Percentiles rank a stretch among this genome's conserved stretches.
Evolutionary conservation across 2,797 vertebrate genomes (phyloP).

Genomic region (Paramormyrops hopkinsi): DNA sequence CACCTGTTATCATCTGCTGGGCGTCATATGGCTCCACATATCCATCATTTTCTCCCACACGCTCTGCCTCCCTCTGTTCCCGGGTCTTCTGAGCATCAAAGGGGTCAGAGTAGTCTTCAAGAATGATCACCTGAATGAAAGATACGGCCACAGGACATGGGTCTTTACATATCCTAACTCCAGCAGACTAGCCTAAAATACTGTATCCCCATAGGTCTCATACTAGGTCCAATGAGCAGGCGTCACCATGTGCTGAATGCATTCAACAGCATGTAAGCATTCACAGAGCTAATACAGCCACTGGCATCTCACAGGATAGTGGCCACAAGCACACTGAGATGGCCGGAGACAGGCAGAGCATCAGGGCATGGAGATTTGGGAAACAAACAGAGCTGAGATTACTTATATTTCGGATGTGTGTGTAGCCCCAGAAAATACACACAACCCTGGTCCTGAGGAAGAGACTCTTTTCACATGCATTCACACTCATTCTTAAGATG

Average conservation of each 20-base stretch:
- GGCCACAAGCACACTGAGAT: background rate
- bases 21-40: conserved; percentile 97
- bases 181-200: background rate
- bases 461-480: background rate
- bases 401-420: background rate
- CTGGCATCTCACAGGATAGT: background rate
- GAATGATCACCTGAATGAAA: conserved; percentile 79
- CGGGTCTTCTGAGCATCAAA: conserved; percentile 86
- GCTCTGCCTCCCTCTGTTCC: conserved; percentile 82
- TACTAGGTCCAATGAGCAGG: background rate
- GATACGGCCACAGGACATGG: background rate
- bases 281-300: background rate
- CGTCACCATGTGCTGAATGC: background rate
- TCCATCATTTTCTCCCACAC: conserved; percentile 84
- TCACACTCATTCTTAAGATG: background rate
- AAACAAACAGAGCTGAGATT: background rate
- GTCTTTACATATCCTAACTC: background rate
- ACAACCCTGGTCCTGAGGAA: background rate
- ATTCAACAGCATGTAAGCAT: background rate
- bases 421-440: background rate
- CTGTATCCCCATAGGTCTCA: background rate
- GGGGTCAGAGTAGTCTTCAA: conserved; percentile 92
- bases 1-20: conserved; percentile 97
- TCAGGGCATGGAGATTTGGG: background rate
- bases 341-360: background rate